Conservation (phyloP, 2,797 vertebrate genomes). For the Sternotherus odoratus region DNA sequence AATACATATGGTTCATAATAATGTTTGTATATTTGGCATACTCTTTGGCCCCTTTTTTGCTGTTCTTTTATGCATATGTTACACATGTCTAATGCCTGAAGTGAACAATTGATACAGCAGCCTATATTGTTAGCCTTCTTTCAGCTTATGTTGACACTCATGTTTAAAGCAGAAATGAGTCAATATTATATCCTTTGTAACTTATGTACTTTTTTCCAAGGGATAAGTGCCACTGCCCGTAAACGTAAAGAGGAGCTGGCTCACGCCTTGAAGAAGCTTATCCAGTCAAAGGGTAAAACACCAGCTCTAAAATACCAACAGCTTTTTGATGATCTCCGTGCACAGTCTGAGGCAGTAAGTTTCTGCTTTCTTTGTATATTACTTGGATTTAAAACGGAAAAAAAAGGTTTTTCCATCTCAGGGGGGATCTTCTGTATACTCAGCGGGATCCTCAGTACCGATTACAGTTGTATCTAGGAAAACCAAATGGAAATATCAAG, state of each 20-base stretch:
- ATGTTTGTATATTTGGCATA: neutral
- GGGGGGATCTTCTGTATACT: neutral
- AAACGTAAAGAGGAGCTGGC: constrained; percentile 96
- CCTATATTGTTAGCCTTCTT: neutral
- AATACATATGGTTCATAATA: neutral
- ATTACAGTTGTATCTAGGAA: neutral
- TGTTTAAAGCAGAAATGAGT: neutral
- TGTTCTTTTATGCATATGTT: neutral
- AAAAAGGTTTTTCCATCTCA: neutral
- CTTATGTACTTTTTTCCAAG: constrained; percentile 76
- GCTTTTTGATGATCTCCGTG: constrained; percentile 95
- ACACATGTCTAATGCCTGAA: neutral
- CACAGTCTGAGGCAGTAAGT: constrained; percentile 93
- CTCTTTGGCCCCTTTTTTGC: neutral
- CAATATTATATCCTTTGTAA: neutral
- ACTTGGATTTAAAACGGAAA: neutral
- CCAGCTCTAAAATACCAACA: constrained; percentile 96
- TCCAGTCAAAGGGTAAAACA: constrained; percentile 93
- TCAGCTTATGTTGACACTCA: neutral
- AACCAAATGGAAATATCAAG: neutral
- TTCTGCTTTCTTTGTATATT: neutral
- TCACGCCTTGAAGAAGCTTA: constrained; percentile 93
- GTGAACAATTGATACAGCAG: neutral
- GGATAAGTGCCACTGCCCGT: constrained; percentile 96
- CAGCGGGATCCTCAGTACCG: neutral